phyloP scores from a whole-genome alignment of 2,113 vertebrate species.

The Orthochromis malagaraziensis region DNA sequence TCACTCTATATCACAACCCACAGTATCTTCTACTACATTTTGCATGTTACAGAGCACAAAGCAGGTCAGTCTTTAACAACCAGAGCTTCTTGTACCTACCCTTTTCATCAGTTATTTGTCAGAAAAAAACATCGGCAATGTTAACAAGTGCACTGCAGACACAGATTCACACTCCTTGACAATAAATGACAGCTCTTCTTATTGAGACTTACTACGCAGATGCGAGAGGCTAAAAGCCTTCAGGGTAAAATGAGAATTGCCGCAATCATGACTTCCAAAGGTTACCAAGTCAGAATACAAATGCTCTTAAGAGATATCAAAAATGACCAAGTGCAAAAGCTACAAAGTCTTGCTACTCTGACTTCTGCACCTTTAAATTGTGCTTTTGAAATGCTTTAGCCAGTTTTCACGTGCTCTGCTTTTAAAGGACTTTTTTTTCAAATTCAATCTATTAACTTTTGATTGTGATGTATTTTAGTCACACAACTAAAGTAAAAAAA shows the following conservation, averaged over 20 bases:
- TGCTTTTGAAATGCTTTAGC: neutral
- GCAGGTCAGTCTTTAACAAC: neutral
- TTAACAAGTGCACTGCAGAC: constrained; percentile 6
- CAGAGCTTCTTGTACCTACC: neutral
- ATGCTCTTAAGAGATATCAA: neutral
- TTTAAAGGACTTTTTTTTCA: neutral
- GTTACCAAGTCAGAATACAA: constrained; percentile 15
- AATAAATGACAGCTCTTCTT: constrained; percentile 29
- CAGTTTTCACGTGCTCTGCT: neutral
- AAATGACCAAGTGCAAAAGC: neutral
- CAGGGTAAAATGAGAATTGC: constrained; percentile 3
- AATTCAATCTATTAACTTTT: neutral
- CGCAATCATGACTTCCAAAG: constrained; percentile 13
- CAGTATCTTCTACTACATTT: constrained; percentile 30
- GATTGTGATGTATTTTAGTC: neutral
- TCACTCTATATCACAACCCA: neutral
- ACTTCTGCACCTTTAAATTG: neutral
- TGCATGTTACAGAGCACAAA: constrained; percentile 4
- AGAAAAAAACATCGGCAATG: neutral
- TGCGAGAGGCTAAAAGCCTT: constrained; percentile 5
- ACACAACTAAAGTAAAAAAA: neutral
- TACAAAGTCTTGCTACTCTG: neutral
- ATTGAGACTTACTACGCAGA: constrained; percentile 11
- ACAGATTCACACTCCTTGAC: constrained; percentile 5
- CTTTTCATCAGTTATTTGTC: constrained; percentile 20